These are phyloP conservation scores for Heterodera schachtii DNA, from an alignment of 1,140 invertebrate species.

Conservation along the genomic window DNA sequence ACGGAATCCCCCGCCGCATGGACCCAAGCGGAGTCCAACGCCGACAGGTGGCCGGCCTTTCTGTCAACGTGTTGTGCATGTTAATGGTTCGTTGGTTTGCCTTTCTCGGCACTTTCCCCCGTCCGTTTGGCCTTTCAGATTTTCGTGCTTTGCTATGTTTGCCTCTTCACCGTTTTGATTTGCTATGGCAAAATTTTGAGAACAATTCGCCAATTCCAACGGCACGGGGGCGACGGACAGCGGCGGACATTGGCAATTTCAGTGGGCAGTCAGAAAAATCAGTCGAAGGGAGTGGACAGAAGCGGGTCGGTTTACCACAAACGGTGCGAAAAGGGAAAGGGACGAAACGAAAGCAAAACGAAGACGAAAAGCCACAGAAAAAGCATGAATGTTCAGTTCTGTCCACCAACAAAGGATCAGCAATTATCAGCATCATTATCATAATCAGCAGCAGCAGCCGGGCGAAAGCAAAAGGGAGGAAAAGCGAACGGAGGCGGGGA, in stretches of 20 bases:
- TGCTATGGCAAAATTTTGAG: slow-evolving; percentile 62
- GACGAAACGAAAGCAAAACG: not conserved
- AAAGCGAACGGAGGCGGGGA: not conserved
- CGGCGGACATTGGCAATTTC: not conserved
- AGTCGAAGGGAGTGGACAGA: not conserved
- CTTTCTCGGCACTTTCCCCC: no score
- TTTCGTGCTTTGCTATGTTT: slow-evolving; percentile 60
- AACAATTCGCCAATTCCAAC: slow-evolving; percentile 64
- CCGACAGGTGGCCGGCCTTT: slow-evolving; percentile 46
- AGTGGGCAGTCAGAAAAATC: slow-evolving; percentile 4
- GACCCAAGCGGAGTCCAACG: slow-evolving; percentile 39
- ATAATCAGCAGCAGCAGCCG: not conserved
- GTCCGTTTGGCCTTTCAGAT: slow-evolving; percentile 37
- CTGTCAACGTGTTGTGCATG: slow-evolving; percentile 47
- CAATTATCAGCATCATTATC: not conserved
- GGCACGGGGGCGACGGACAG: slow-evolving; percentile 28
- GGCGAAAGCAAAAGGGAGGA: not conserved
- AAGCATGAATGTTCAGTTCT: not conserved
- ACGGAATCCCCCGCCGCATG: not conserved
- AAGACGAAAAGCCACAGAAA: not conserved
- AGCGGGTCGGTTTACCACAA: slow-evolving; percentile 32
- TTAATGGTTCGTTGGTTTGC: slow-evolving; percentile 2
- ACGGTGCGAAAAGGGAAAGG: not conserved
- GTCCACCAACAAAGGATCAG: not conserved
- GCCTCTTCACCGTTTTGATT: slow-evolving; percentile 52